These are phyloP conservation scores for Calliopsis andreniformis DNA, from an alignment of 1,140 invertebrate genomes.

Conservation along the genomic window DNA sequence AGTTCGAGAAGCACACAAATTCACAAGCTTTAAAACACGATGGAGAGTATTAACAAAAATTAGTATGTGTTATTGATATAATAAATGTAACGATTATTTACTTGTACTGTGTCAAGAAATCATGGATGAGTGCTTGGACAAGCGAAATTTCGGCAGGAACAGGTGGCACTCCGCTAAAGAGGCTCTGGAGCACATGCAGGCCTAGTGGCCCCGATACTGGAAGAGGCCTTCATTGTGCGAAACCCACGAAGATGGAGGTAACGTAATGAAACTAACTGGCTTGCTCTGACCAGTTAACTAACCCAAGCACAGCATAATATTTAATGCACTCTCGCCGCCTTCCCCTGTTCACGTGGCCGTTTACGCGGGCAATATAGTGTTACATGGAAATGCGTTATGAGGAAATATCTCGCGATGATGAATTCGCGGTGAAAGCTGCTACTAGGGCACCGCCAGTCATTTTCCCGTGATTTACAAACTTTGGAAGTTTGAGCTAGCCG, in stretches of 20 bases:
- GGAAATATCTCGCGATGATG: slow-evolving; percentile 14
- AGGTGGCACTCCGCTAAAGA: slow-evolving; percentile 32
- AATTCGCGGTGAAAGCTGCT: neutral
- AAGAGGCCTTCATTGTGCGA: slow-evolving; percentile 70
- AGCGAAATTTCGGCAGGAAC: neutral
- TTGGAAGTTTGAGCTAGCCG: neutral
- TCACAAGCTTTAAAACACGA: no score
- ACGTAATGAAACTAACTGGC: slow-evolving; percentile 79
- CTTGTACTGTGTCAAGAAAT: neutral
- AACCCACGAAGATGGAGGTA: slow-evolving; percentile 75
- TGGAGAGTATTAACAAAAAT: no score
- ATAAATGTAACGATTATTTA: no score
- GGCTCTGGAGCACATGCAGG: slow-evolving; percentile 47
- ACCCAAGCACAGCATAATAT: slow-evolving; percentile 70
- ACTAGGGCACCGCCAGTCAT: neutral
- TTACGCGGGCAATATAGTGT: slow-evolving; percentile 39
- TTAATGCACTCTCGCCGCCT: slow-evolving; percentile 62
- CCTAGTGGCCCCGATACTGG: slow-evolving; percentile 71
- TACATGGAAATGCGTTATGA: slow-evolving; percentile 40
- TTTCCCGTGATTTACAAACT: neutral
- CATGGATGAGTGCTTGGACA: neutral
- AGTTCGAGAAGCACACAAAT: no score
- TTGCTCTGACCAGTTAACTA: slow-evolving; percentile 75
- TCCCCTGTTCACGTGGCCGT: slow-evolving; percentile 48
- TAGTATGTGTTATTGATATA: no score